phyloP scores from a whole-genome alignment of 2,113 vertebrate genomes.

The Pundamilia nyererei region DNA sequence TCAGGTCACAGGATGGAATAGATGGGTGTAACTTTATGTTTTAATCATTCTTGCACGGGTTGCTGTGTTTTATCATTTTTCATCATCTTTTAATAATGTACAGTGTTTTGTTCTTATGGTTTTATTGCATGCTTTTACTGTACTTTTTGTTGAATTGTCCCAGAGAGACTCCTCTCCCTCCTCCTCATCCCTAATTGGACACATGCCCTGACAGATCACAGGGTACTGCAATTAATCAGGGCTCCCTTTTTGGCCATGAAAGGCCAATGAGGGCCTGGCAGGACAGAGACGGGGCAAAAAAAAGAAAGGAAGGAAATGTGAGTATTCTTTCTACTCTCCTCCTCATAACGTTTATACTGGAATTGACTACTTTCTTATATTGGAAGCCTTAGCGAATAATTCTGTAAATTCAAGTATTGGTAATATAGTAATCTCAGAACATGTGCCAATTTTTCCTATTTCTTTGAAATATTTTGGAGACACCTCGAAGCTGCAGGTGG shows the following conservation, averaged over 20 bases:
- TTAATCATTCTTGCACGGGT: background rate
- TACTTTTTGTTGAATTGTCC: background rate
- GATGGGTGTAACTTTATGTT: background rate
- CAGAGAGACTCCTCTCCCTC: background rate
- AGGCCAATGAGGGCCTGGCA: background rate
- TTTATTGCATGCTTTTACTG: background rate
- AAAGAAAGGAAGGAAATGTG: background rate
- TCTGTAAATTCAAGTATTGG: background rate
- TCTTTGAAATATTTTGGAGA: background rate
- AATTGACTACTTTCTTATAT: background rate
- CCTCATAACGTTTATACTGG: background rate
- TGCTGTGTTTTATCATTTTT: background rate
- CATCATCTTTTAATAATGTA: background rate
- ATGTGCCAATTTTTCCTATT: background rate
- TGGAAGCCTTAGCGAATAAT: background rate
- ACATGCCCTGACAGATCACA: background rate
- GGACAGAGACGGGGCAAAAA: background rate
- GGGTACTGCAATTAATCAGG: background rate
- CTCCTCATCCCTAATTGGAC: background rate
- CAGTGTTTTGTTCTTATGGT: background rate
- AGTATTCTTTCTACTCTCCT: background rate
- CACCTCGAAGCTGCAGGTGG: background rate
- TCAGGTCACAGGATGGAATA: background rate
- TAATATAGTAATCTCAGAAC: rapidly evolving
- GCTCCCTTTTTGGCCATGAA: background rate